A percentile compares a stretch with the other conserved stretches of the same genome.
phyloP scores from a whole-genome alignment of 2,888 invertebrate species.

The Sphaerophoria rueppellii region DNA sequence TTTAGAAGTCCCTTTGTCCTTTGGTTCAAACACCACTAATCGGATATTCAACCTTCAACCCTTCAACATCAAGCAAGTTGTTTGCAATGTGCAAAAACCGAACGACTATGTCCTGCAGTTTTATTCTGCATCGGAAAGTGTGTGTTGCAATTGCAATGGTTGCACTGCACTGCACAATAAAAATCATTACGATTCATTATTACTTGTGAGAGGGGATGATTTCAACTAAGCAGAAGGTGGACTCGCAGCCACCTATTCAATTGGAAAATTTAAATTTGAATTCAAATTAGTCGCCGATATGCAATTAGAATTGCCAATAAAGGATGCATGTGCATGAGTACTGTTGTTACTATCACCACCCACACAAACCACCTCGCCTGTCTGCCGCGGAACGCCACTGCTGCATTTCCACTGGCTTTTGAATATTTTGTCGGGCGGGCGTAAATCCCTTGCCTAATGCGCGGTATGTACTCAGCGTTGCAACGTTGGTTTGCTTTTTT shows the following conservation, averaged over 20 bases:
- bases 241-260: slow-evolving; percentile 64
- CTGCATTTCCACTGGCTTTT: slow-evolving; percentile 32
- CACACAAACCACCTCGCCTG: too few species aligned
- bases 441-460: slow-evolving; percentile 34
- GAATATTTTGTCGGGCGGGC: slow-evolving; percentile 40
- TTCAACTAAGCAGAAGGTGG: slow-evolving; percentile 42
- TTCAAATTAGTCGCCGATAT: slow-evolving; percentile 75
- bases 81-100: slow-evolving; percentile 57
- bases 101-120: slow-evolving; percentile 41
- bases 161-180: slow-evolving; percentile 46
- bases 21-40: slow-evolving; percentile 32
- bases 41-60: slow-evolving; percentile 28
- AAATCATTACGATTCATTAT: slow-evolving; percentile 40
- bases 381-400: neutral
- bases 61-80: slow-evolving; percentile 45
- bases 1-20: slow-evolving; percentile 24
- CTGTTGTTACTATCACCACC: neutral
- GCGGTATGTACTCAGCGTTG: slow-evolving; percentile 33
- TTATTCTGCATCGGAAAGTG: slow-evolving; percentile 34
- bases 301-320: slow-evolving; percentile 70
- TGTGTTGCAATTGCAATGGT: slow-evolving; percentile 36
- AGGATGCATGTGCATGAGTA: slow-evolving; percentile 16
- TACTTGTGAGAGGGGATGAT: slow-evolving; percentile 52
- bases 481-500: slow-evolving; percentile 30
- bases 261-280: slow-evolving; percentile 75